Evolutionary conservation across 2,888 invertebrate genomes (phyloP), one percentile per base, ranked within the genome.

Genomic region (Tetragonula carbonaria): DNA sequence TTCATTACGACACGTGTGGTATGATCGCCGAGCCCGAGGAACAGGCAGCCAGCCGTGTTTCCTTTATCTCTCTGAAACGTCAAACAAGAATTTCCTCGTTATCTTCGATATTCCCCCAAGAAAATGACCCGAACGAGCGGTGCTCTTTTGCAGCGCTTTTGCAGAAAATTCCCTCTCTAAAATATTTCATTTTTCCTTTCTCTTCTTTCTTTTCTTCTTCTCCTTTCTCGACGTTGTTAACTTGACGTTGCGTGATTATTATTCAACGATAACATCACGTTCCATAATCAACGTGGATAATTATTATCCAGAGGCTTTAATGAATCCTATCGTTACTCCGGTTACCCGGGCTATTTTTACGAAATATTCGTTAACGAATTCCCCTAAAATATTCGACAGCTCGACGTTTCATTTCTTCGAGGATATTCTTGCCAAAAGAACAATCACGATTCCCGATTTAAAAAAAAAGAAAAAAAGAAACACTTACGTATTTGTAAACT

Each of bases 1-100:
- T 53, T 55, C 55, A 74, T 23, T 18, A 38, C 18, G 55, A 74
- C 65, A 74, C 21, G 45, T 21, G 23, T n/a, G 23, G 53, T 16
- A 18, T 5, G 28, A 4, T 4, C 16, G 13, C 16, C 13, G n/a
- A 38, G 18, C 53, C 65, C 53, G n/a, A 28, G 74, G 63, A 38
- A 18, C 18, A n/a, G 5, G 18, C 51, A 45, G 45, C 45, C 45
- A 45, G 23, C 33, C 51, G 62, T n/a, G n/a, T 59, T 67, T 67
- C 59, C 28, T 50, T 33, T 62, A 33, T 51, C 59, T 62, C 51
- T 51, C 28, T 4, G 51, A 23, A 13, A 51, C 13, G n/a, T 57
- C 68, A 18, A 68, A 38, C 67, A 68, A 70, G 51, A 62, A 62
- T 76, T 70, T 68, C 21, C 68, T 62, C 33, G 51, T 62, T 68